Evolutionary conservation across 1,140 invertebrate genomes (phyloP), one percentile per base, ranked within the genome.

Genomic region (Drosophila mauritiana): DNA sequence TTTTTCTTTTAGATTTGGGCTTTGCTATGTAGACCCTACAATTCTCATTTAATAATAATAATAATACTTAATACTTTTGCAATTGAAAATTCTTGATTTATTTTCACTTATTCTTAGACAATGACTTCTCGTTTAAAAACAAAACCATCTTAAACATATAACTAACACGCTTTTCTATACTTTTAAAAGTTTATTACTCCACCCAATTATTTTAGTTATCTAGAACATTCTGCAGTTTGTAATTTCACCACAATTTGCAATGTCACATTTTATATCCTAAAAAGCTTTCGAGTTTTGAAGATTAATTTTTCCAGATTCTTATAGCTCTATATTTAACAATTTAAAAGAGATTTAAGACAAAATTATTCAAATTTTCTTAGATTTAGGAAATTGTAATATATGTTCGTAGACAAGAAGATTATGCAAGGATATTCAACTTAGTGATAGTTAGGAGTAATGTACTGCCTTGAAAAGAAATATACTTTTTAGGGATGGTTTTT

Each of bases 181-280:
- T n/a, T 27, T 10, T 15, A 22, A 31, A 59, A 22, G 20, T 22
- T 20, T n/a, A 7, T 0, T 20, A 42, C n/a, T 15, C 40, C 40
- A 15, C n/a, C 7, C 17, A 8, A 4, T 15, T 1, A 2, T 13
- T 27, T 31, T 42, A 0, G 27, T 6, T 10, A 40, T 22, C 22
- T 42, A 37, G 59, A 63, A 63, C 59, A 25, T 63, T 63, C 59
- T 59, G 58, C 17, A 63, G 17, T 13, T 42, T 22, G 4, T 40
- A 10, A 63, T 63, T 63, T 63, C 59, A 59, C 17, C 25, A 63
- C 39, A 13, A 34, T 15, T 27, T 20, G 25, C 11, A 59, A 62
- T 42, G 10, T 34, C 0, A 6, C 0, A 4, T 22, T 12, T 12
- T 12, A 56, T 62, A 31, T 62, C 58, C 58, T 56, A n/a, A 20